Evolutionary conservation across 1,140 invertebrate species (phyloP).

Genomic region (Ceratina calcarata): DNA sequence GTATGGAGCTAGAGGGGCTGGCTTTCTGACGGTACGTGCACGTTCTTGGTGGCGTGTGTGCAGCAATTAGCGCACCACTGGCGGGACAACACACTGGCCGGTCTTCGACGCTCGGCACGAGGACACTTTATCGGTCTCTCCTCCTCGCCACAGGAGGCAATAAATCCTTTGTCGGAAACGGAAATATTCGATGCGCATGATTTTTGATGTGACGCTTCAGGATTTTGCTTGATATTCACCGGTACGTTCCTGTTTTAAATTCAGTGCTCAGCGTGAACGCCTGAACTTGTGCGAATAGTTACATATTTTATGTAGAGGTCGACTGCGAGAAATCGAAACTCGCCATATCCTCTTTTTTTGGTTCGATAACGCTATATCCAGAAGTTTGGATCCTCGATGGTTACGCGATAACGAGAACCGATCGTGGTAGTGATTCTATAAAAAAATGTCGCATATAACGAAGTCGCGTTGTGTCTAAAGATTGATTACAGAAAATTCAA

Average conservation of each 20-base stretch:
- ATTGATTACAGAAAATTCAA: constrained; percentile 2
- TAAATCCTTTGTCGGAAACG: constrained; percentile 36
- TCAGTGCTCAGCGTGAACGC: background rate
- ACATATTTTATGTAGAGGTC: constrained; percentile 34
- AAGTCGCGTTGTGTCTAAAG: background rate
- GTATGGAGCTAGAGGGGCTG: constrained; percentile 35
- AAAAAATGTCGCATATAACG: background rate
- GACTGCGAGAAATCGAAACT: constrained; percentile 4
- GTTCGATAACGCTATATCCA: background rate
- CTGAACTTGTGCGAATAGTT: constrained; percentile 23
- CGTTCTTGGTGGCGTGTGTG: constrained; percentile 46
- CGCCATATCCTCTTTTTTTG: constrained; percentile 2
- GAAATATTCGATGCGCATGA: constrained; percentile 38
- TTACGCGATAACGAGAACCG: background rate
- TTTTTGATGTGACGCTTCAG: constrained; percentile 1
- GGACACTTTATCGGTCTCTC: constrained; percentile 13
- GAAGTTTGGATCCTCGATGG: background rate
- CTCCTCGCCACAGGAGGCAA: background rate
- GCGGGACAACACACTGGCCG: background rate
- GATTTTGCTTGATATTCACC: constrained; percentile 30
- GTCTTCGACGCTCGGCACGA: background rate
- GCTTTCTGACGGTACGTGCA: constrained; percentile 16
- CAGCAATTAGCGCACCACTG: constrained; percentile 61
- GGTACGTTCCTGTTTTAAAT: constrained; percentile 18
- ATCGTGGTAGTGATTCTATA: background rate